Conservation (phyloP, 53 echinoderm and acorn worm genomes). For the Paelopatides confundens region DNA sequence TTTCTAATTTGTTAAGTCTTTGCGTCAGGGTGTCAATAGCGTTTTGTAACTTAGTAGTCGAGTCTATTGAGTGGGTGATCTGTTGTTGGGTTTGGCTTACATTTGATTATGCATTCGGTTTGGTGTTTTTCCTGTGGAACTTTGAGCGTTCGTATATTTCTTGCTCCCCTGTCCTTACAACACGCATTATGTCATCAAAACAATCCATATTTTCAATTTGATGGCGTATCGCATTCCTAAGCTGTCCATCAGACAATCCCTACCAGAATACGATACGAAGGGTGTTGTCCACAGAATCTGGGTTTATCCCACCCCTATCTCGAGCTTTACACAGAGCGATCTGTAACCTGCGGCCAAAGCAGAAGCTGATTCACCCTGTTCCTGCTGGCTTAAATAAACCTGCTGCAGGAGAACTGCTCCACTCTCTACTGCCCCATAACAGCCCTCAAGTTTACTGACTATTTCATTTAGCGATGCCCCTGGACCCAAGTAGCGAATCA, state of each 20-base stretch:
- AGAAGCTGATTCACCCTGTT: background rate
- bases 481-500: too few species aligned
- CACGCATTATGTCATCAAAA: background rate
- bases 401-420: constrained; percentile 40
- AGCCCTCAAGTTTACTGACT: too few species aligned
- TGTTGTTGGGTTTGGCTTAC: background rate
- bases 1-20: background rate
- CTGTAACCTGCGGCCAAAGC: background rate
- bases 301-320: background rate
- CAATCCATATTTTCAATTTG: background rate
- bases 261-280: background rate
- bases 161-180: background rate
- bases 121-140: background rate
- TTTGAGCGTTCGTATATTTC: background rate
- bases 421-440: background rate
- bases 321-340: background rate
- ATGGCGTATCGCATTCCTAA: background rate
- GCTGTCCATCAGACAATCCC: background rate
- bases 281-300: background rate
- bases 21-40: background rate
- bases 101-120: background rate
- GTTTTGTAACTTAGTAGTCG: background rate
- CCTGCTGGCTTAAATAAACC: background rate
- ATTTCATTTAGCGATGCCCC: too few species aligned
- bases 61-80: too few species aligned